phyloP scores from a whole-genome alignment of 2,113 vertebrate genomes.

The Mustela nigripes region DNA sequence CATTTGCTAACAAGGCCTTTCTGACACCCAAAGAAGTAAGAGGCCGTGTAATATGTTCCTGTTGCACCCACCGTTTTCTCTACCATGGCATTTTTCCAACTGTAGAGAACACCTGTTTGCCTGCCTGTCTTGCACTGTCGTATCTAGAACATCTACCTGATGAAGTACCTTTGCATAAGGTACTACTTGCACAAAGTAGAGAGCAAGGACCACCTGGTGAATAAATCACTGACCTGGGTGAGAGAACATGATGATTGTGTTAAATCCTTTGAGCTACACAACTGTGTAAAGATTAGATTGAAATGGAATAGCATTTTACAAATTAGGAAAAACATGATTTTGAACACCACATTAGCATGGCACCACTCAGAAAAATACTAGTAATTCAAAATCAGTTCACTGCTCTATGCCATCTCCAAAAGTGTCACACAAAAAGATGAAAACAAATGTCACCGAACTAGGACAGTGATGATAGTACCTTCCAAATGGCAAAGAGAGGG shows the following conservation, averaged over 20 bases:
- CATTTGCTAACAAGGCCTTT: not conserved
- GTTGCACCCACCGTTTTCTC: not conserved
- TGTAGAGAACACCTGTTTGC: not conserved
- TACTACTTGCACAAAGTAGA: not conserved
- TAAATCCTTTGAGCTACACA: not conserved
- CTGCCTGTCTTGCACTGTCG: not conserved
- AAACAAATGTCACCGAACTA: not conserved
- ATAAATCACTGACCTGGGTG: not conserved
- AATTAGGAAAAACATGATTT: constrained; percentile 2
- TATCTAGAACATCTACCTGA: not conserved
- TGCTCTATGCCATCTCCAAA: not conserved
- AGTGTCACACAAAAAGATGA: not conserved
- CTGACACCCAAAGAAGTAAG: not conserved
- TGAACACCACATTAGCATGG: not conserved
- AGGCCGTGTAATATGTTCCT: not conserved
- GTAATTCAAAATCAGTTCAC: not conserved
- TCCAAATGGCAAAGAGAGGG: not conserved
- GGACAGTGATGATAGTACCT: not conserved
- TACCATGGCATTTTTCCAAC: too few species aligned
- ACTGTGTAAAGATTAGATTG: not conserved
- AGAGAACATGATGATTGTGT: not conserved
- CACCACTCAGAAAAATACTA: not conserved
- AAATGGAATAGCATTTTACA: not conserved
- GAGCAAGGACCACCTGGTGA: not conserved
- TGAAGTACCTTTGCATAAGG: too few species aligned